Evolutionary conservation across 2,888 invertebrate genomes (phyloP).

Genomic region (Caradrina clavipalpis): DNA sequence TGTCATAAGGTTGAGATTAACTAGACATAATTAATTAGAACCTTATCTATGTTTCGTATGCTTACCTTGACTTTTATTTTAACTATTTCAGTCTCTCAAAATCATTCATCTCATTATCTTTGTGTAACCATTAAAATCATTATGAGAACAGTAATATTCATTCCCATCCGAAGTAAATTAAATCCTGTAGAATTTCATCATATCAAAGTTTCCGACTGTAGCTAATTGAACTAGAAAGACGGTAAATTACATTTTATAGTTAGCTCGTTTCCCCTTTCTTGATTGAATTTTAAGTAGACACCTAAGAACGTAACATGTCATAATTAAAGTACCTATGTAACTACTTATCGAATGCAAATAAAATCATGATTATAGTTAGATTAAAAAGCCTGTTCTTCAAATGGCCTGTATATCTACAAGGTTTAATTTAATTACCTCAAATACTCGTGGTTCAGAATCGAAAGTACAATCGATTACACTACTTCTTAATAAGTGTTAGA

Average conservation of each 20-base stretch:
- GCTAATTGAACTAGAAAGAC: conserved; percentile 27
- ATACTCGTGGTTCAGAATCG: too few species aligned
- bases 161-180: background rate
- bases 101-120: conserved; percentile 10
- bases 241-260: conserved; percentile 10
- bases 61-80: conserved; percentile 5
- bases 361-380: background rate
- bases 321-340: background rate
- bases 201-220: background rate
- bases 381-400: background rate
- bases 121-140: conserved; percentile 14
- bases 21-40: background rate
- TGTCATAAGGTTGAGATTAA: background rate
- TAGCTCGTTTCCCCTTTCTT: conserved; percentile 20
- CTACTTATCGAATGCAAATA: background rate
- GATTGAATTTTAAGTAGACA: conserved; percentile 20
- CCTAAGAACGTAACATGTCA: background rate
- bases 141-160: background rate
- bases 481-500: too few species aligned
- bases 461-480: too few species aligned
- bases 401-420: too few species aligned
- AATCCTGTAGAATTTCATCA: conserved; percentile 2
- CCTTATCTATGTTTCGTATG: background rate
- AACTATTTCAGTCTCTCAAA: background rate
- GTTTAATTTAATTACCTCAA: too few species aligned